phyloP scores from a whole-genome alignment of 1,140 invertebrate species.

The Charaxes varanes region DNA sequence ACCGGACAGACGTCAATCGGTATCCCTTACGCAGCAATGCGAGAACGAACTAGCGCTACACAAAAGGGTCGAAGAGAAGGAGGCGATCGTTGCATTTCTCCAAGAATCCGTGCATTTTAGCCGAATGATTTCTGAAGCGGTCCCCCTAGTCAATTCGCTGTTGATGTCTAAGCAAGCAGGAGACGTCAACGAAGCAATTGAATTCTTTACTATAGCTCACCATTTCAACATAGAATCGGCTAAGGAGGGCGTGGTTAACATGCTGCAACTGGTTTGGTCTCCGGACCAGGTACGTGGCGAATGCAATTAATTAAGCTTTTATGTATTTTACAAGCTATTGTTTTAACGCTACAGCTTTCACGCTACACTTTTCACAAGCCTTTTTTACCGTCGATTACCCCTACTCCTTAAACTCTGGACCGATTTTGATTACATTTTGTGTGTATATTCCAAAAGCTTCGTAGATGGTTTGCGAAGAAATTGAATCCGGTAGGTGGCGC shows the following conservation, averaged over 20 bases:
- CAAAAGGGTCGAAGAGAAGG: slow-evolving; percentile 67
- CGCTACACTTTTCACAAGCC: too few relatives aligned
- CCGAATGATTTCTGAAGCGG: slow-evolving; percentile 78
- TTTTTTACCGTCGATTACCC: too few relatives aligned
- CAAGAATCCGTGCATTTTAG: slow-evolving; percentile 81
- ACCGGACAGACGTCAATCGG: slow-evolving; percentile 42
- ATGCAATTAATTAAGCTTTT: too few relatives aligned
- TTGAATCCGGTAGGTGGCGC: too few relatives aligned
- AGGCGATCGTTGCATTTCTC: slow-evolving; percentile 73
- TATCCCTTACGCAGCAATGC: slow-evolving; percentile 41
- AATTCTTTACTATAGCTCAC: slow-evolving; percentile 87
- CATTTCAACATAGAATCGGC: slow-evolving; percentile 85
- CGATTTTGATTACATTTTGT: too few relatives aligned
- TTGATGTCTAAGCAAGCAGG: slow-evolving; percentile 83
- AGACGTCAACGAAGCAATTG: slow-evolving; percentile 89
- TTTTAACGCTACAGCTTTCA: too few relatives aligned
- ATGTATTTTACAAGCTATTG: too few relatives aligned
- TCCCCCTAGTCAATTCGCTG: slow-evolving; percentile 82
- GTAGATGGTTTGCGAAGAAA: too few relatives aligned
- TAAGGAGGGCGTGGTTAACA: slow-evolving; percentile 81
- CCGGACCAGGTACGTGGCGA: slow-evolving; percentile 74
- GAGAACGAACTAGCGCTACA: slow-evolving; percentile 59
- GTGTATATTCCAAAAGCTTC: too few relatives aligned
- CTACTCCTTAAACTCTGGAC: too few relatives aligned
- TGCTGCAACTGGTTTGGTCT: slow-evolving; percentile 85